Percentiles rank a stretch among this genome's conserved stretches.
These are phyloP conservation scores for Pemphigus obesinymphae DNA, from an alignment of 1,140 invertebrate genomes.

Conservation along the genomic window DNA sequence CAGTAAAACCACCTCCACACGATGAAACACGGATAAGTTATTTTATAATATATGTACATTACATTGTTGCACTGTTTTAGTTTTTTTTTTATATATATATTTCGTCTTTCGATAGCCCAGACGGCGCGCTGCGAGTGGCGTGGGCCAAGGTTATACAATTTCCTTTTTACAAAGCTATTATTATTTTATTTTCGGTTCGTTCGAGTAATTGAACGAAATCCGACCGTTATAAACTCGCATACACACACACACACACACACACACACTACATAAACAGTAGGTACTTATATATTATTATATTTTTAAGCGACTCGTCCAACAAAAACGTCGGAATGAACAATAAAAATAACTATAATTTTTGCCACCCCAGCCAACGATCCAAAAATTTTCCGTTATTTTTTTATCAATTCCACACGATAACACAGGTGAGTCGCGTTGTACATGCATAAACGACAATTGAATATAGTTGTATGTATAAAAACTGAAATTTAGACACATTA, in stretches of 20 bases:
- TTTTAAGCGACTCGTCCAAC: not conserved
- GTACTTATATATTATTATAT: too few species aligned
- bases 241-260: too few species aligned
- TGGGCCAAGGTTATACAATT: conserved; percentile 34
- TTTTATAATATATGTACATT: not conserved
- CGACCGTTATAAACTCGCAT: conserved; percentile 3
- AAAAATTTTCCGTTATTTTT: conserved; percentile 9
- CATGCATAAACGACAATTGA: too few species aligned
- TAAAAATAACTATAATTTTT: not conserved
- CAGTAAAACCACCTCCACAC: conserved; percentile 8
- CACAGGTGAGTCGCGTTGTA: too few species aligned
- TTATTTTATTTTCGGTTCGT: conserved; percentile 30
- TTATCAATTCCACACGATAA: not conserved
- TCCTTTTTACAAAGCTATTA: conserved; percentile 28
- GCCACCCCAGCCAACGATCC: not conserved
- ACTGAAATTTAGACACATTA: too few species aligned
- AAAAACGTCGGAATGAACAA: not conserved
- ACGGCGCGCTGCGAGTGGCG: not conserved
- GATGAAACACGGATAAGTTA: not conserved
- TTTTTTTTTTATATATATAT: not conserved
- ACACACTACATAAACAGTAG: too few species aligned
- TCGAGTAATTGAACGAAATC: conserved; percentile 25
- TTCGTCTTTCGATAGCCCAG: not conserved
- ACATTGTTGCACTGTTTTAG: not conserved
- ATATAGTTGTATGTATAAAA: too few species aligned